phyloP scores from a whole-genome alignment of 2,113 vertebrate species.

The Urocolius indicus region DNA sequence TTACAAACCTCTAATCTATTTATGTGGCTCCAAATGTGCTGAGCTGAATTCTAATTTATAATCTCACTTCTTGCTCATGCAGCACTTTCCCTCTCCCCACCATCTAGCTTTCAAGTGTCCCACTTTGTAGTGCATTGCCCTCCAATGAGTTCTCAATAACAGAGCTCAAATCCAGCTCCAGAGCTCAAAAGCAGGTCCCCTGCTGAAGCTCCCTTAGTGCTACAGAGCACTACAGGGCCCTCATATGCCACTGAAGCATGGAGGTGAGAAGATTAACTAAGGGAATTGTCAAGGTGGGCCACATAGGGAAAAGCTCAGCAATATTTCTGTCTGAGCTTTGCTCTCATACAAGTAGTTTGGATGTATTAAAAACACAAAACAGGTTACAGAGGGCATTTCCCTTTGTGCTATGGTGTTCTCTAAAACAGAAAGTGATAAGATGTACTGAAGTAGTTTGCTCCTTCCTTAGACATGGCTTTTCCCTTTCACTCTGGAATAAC shows the following conservation, averaged over 20 bases:
- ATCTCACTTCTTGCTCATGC: constrained; percentile 34
- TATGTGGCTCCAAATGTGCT: constrained; percentile 21
- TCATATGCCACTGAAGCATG: background rate
- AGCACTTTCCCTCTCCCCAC: constrained; percentile 3
- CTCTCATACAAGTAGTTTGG: background rate
- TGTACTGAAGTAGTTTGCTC: background rate
- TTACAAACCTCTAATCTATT: constrained; percentile 38
- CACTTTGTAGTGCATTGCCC: background rate
- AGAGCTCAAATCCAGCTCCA: background rate
- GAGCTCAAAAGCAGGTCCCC: background rate
- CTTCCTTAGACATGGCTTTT: background rate
- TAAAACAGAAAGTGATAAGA: background rate
- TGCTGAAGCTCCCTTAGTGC: background rate
- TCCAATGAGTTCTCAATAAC: background rate
- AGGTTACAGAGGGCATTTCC: background rate
- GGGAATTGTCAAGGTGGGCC: background rate
- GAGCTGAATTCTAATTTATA: constrained; percentile 50
- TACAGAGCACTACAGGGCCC: background rate
- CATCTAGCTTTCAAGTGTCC: constrained; percentile 8
- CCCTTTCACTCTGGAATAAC: background rate
- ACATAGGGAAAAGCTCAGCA: accelerated
- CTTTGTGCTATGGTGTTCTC: background rate
- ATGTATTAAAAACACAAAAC: background rate
- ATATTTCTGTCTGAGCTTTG: background rate
- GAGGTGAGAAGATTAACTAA: background rate